These are phyloP conservation scores for Clistopyga incitator DNA, from an alignment of 2,888 invertebrate genomes.

Conservation along the genomic window DNA sequence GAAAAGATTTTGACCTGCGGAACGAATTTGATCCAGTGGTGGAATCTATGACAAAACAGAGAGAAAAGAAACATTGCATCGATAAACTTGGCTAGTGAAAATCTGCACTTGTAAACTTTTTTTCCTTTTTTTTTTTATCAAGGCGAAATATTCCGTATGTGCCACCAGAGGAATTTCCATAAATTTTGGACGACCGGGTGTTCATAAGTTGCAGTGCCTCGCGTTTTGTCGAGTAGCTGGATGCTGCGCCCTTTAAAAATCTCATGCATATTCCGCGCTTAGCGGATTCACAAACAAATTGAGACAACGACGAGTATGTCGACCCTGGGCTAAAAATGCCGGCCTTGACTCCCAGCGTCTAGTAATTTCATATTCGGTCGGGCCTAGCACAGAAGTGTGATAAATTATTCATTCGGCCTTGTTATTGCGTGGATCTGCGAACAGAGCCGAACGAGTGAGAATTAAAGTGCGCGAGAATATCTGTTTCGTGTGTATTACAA, in stretches of 20 bases:
- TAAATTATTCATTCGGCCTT: constrained; percentile 79
- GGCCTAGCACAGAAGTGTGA: constrained; percentile 69
- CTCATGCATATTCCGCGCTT: neutral
- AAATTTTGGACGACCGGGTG: too few species aligned
- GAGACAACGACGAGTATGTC: neutral
- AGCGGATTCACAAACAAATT: neutral
- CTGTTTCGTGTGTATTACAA: neutral
- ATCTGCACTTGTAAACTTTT: too few species aligned
- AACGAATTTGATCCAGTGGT: too few species aligned
- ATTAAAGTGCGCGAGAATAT: constrained; percentile 1
- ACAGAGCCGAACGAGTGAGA: neutral
- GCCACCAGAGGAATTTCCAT: too few species aligned
- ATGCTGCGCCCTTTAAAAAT: neutral
- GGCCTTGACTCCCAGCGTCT: neutral
- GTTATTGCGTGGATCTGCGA: constrained; percentile 75
- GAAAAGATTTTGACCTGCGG: too few species aligned
- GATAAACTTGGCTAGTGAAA: too few species aligned
- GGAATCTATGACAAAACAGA: too few species aligned
- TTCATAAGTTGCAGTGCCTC: neutral
- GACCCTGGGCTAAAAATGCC: neutral
- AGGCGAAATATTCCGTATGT: too few species aligned
- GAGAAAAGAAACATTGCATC: too few species aligned
- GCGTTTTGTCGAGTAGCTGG: neutral
- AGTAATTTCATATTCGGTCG: neutral
- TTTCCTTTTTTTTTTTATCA: too few species aligned